A percentile compares a stretch with the other conserved stretches of the same genome.
Conservation (phyloP, 2,113 vertebrate species). For the Rallus limicola region DNA sequence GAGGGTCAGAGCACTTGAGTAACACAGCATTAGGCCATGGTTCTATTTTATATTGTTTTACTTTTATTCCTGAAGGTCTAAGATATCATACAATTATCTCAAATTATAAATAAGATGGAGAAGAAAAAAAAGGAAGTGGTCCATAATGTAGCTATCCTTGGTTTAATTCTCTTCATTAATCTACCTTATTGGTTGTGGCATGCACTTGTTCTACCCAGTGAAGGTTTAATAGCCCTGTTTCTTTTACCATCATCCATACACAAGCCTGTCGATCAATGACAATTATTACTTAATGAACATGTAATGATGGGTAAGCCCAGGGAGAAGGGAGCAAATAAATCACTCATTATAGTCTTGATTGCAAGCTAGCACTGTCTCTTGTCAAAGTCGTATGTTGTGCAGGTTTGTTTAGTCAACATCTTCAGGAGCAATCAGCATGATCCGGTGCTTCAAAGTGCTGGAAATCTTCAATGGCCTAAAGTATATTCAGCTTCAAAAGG, state of each 20-base stretch:
- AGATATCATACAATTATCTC: background rate
- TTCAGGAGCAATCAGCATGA: conserved; percentile 13
- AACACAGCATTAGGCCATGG: background rate
- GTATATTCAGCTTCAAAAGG: background rate
- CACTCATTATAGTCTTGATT: conserved; percentile 45
- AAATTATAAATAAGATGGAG: conserved; percentile 27
- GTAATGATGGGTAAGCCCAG: conserved; percentile 70
- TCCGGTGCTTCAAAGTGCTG: background rate
- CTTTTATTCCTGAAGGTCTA: background rate
- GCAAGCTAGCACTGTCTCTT: conserved; percentile 36
- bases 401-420: conserved; percentile 45
- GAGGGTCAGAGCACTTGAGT: background rate
- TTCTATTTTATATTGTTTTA: background rate
- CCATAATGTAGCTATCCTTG: conserved; percentile 1
- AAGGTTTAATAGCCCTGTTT: conserved; percentile 67
- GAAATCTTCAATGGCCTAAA: background rate
- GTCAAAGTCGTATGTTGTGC: background rate
- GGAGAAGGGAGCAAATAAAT: conserved; percentile 75
- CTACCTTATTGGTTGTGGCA: conserved; percentile 50
- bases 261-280: conserved; percentile 80
- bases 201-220: conserved; percentile 70
- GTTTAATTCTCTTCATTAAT: conserved; percentile 67
- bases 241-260: conserved; percentile 65
- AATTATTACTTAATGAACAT: conserved; percentile 85
- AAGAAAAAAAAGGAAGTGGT: conserved; percentile 44